Evolutionary conservation across 2,888 invertebrate genomes (phyloP).

Genomic region (Lasioglossum malachurum): DNA sequence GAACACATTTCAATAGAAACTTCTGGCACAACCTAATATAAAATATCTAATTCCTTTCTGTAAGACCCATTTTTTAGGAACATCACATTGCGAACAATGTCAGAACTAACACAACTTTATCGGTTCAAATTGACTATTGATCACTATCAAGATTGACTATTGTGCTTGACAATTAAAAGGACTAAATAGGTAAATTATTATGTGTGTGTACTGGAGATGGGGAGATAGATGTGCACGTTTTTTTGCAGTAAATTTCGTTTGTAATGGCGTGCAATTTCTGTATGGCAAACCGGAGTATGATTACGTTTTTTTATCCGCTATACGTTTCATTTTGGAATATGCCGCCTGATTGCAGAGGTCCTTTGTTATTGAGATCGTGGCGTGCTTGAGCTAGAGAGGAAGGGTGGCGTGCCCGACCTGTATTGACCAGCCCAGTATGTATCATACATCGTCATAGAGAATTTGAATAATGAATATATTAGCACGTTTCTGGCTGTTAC

Average conservation of each 20-base stretch:
- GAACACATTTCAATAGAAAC: no score
- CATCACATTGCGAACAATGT: not conserved
- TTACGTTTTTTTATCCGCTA: conserved; percentile 8
- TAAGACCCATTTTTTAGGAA: not conserved
- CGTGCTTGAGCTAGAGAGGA: not conserved
- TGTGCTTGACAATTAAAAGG: not conserved
- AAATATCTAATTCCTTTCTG: not conserved
- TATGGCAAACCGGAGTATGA: not conserved
- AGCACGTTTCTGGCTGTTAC: conserved; percentile 50
- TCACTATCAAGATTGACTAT: no score
- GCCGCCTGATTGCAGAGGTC: not conserved
- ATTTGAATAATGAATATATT: conserved; percentile 61
- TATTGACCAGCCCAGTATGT: conserved; percentile 45
- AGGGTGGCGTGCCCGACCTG: conserved; percentile 43
- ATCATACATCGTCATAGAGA: conserved; percentile 26
- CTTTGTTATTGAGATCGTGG: conserved; percentile 22
- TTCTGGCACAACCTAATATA: not conserved
- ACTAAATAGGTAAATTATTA: not conserved
- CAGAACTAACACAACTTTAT: not conserved
- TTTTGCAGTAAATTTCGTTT: not conserved
- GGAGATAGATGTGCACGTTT: not conserved
- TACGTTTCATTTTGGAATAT: conserved; percentile 8
- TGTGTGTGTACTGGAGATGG: not conserved
- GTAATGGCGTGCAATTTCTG: not conserved
- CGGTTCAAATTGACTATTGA: not conserved